Evolutionary conservation across 2,797 vertebrate genomes (phyloP), one percentile per base, ranked within the genome.

Genomic region (Heliangelus exortis): DNA sequence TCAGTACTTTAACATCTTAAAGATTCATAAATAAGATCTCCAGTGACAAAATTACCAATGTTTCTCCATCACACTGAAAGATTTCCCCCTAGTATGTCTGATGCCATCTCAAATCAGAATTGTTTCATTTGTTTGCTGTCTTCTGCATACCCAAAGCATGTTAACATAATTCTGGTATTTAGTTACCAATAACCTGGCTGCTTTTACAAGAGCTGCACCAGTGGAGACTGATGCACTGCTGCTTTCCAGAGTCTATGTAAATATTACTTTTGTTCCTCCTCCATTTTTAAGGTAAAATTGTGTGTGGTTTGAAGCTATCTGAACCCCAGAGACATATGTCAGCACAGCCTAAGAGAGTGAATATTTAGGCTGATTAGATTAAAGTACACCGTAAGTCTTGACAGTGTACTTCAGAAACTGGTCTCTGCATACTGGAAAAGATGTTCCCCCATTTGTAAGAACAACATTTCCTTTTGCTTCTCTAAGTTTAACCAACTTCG

Each of bases 401-500:
- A 77, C 48, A 62, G 7, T 5, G 53, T 87, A 65, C 71, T 84
- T 95, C 93, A 76, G 92, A 89, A 90, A 71, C 19, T 59, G 25
- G 25, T 53, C 28, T 63, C 28, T 47, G 7, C 59, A 25, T 48
- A 28, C 9, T 34, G 43, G 31, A 85, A 84, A 86, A 87, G 79
- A 77, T 18, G 18, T 65, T 84, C 41, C 7, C 6, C 67, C 15
- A 16, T 87, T 93, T 89, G 63, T 87, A 95, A 84, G 84, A 91
- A 93, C 71, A 50, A 63, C 21, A 61, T 71, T 92, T 86, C 22
- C 57, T 15, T 90, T 78, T 89, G 55, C 62, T 80, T 78, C 51
- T 86, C 72, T 73, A 84, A 66, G 71, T 96, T 93, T 75, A 88
- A 50, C 61, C 54, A 16, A 55, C 43, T 94, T 90, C 84, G 50